A percentile compares a stretch with the other conserved stretches of the same genome.
Conservation (phyloP, 2,888 invertebrate species). For the Drosophila subsilvestris region DNA sequence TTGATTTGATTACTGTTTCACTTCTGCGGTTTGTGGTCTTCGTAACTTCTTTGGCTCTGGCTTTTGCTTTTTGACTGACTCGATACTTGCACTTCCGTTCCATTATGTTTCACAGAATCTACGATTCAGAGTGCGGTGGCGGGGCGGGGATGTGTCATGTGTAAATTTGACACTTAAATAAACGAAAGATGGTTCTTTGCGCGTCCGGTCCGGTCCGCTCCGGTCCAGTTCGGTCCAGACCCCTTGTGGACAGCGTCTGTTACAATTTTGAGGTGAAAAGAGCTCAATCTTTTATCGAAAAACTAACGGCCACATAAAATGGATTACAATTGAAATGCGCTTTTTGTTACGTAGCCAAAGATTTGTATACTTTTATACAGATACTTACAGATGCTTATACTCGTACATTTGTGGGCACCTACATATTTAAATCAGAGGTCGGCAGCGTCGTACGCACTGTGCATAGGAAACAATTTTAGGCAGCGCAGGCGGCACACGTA, state of each 20-base stretch:
- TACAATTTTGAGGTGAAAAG: constrained; percentile 73
- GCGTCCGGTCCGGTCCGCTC: background rate
- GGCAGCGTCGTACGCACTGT: too few relatives aligned
- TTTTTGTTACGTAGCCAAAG: constrained; percentile 36
- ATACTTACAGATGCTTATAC: too few relatives aligned
- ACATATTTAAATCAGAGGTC: too few relatives aligned
- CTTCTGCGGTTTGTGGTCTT: constrained; percentile 65
- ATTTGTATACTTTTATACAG: constrained; percentile 17
- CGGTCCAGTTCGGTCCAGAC: too few relatives aligned
- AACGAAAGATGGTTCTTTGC: constrained; percentile 55
- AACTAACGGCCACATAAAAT: constrained; percentile 76
- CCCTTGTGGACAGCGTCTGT: constrained; percentile 10
- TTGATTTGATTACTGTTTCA: constrained; percentile 71
- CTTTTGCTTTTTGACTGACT: background rate
- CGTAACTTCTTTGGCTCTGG: constrained; percentile 11
- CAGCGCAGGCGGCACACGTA: too few relatives aligned
- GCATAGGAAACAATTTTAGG: too few relatives aligned
- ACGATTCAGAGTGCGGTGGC: constrained; percentile 30
- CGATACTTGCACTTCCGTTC: background rate
- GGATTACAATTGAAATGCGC: constrained; percentile 71
- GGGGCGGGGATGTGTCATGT: constrained; percentile 62
- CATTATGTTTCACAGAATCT: constrained; percentile 51
- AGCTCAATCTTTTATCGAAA: constrained; percentile 78
- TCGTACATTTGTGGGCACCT: too few relatives aligned
- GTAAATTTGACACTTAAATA: constrained; percentile 70